phyloP scores from a whole-genome alignment of 2,888 invertebrate species.

The Conus canariensis region DNA sequence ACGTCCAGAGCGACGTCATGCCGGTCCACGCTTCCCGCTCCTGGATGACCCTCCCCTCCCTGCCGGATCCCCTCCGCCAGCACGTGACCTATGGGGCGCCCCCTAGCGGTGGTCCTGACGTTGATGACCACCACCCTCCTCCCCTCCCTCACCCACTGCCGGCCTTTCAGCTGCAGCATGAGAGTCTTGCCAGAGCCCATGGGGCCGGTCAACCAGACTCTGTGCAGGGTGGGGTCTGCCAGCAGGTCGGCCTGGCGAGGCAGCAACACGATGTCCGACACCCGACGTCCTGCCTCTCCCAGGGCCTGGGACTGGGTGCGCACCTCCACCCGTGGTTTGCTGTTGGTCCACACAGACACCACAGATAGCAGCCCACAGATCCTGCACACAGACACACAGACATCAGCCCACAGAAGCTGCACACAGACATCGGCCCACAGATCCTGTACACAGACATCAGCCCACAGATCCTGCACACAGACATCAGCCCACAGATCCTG shows the following conservation, averaged over 20 bases:
- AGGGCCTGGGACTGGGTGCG: slow-evolving; percentile 24
- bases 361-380: slow-evolving; percentile 31
- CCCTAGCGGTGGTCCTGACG: slow-evolving; percentile 3
- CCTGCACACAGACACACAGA: no score
- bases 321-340: slow-evolving; percentile 34
- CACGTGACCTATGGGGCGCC: slow-evolving; percentile 21
- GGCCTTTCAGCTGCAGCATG: slow-evolving; percentile 39
- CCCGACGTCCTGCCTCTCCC: slow-evolving; percentile 9
- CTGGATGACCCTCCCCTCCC: background rate
- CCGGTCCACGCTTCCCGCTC: background rate
- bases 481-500: no score
- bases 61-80: slow-evolving; percentile 8
- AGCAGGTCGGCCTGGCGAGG: slow-evolving; percentile 22
- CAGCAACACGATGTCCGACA: slow-evolving; percentile 33
- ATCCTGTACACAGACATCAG: no score
- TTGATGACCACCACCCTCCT: slow-evolving; percentile 36
- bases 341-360: slow-evolving; percentile 38
- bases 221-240: background rate
- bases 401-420: no score
- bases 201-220: slow-evolving; percentile 32
- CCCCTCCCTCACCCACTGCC: slow-evolving; percentile 33
- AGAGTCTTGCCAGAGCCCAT: slow-evolving; percentile 40
- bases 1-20: slow-evolving; percentile 15
- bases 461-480: no score
- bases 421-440: no score